These are phyloP conservation scores for Chlorodrepanis virens DNA, from an alignment of 2,113 vertebrate species.

Conservation along the genomic window DNA sequence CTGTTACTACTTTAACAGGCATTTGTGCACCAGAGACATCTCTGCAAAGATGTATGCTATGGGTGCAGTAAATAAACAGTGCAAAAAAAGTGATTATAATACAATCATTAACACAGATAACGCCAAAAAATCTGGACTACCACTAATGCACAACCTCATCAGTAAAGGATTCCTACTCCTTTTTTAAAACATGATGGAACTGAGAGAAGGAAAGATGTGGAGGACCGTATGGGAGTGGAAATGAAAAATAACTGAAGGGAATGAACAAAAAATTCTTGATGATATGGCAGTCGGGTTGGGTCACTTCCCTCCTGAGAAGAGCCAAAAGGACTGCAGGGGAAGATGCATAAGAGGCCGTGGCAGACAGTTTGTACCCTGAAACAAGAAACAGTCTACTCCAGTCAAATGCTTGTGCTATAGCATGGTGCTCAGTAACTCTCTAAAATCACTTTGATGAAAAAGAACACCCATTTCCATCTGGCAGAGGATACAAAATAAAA, in stretches of 20 bases:
- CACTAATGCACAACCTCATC: not conserved
- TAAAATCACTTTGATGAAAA: not conserved
- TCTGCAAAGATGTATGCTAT: not conserved
- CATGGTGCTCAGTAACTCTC: not conserved
- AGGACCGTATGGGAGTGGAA: not conserved
- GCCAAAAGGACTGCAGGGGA: not conserved
- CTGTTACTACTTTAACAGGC: not conserved
- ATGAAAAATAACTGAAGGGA: not conserved
- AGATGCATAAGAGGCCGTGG: not conserved
- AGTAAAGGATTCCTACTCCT: not conserved
- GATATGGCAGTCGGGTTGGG: no score
- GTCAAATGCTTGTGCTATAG: not conserved
- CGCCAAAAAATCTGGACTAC: not conserved
- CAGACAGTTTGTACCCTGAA: not conserved
- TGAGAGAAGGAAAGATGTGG: not conserved
- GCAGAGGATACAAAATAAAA: not conserved
- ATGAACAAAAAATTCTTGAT: not conserved
- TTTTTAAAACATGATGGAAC: not conserved
- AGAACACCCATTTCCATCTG: not conserved
- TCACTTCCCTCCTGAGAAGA: not conserved
- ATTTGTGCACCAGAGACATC: not conserved
- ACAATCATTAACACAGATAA: not conserved
- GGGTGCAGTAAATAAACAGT: not conserved
- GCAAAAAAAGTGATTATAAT: not conserved
- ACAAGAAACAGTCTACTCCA: not conserved